Evolutionary conservation across 2,113 vertebrate species (phyloP), one percentile per base, ranked within the genome.

Genomic region (Ochotona curzoniae): DNA sequence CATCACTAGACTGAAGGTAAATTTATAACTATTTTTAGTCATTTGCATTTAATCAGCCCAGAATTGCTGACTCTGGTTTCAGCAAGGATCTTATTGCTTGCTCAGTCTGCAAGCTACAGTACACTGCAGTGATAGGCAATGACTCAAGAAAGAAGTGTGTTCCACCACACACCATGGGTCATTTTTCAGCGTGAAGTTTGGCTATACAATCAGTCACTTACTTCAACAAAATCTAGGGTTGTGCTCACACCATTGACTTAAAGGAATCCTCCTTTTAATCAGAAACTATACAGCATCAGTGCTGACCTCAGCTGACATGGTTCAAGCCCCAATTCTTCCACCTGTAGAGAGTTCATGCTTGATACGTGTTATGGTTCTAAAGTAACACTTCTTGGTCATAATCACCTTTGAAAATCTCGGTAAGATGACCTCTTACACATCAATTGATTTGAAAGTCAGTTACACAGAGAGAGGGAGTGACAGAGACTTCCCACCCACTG

Each of bases 31-130:
- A 64, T 44, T 92, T 96, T 76, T 51, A 75, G 93, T 97, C 10
- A 96, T 97, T 96, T 97, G 44, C 97, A 97, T 97, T 97, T 96
- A 95, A 95, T 95, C 35, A n/a, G 64, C 44, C 79, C 83, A 26
- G 17, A 95, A 96, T 94, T 91, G 95, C 93, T 93, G 94, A 96
- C 92, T 89, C 64, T 81, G 54, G 54, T 38, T 90, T 86, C 66
- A 13, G 38, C 86, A 88, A 88, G 90, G 76, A 91, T 87, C 66
- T 87, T 49, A 5, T 74, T 87, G 78, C 44, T 70, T 84, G 30
- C n/a, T 87, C 88, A 66, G 44, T 64, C 60, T 94, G 20, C 26
- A 38, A 75, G 38, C 82, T 83, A 26, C 20, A 73, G 83, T 30
- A 54, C 47, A 18, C 49, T 30, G 61, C 70, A n/a, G 83, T 84